A percentile compares a stretch with the other conserved stretches of the same genome.
These are phyloP conservation scores for Cetonia aurata DNA, from an alignment of 2,888 invertebrate species.

Conservation along the genomic window DNA sequence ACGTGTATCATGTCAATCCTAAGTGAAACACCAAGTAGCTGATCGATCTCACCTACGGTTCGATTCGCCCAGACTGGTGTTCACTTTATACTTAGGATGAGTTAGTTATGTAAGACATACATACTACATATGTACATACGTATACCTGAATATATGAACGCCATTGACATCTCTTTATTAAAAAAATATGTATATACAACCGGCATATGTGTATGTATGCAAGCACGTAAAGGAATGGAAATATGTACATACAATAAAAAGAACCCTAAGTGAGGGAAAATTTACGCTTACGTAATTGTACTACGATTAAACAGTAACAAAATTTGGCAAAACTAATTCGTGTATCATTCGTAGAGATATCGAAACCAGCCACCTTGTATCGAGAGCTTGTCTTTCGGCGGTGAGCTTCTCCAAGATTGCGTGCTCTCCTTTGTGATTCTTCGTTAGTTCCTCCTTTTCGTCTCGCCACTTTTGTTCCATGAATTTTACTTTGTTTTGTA, in stretches of 20 bases:
- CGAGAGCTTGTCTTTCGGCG: constrained; percentile 59
- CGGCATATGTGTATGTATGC: no score
- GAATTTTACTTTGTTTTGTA: constrained; percentile 59
- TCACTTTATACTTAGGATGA: constrained; percentile 45
- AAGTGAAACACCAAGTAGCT: constrained; percentile 58
- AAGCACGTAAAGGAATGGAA: background rate
- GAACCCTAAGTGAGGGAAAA: background rate
- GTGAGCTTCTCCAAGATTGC: constrained; percentile 58
- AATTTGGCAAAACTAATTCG: constrained; percentile 60
- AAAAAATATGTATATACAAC: background rate
- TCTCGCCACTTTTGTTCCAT: constrained; percentile 61
- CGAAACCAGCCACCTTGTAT: constrained; percentile 64
- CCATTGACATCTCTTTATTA: background rate
- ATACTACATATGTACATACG: background rate
- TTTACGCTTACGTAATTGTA: constrained; percentile 7
- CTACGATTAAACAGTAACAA: constrained; percentile 38
- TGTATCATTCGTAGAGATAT: constrained; percentile 62
- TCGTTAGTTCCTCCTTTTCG: constrained; percentile 61
- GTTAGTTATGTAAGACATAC: constrained; percentile 20
- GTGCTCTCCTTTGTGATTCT: constrained; percentile 58
- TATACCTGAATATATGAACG: background rate
- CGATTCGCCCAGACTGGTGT: constrained; percentile 51
- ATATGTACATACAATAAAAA: constrained; percentile 6
- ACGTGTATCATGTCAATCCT: constrained; percentile 64
- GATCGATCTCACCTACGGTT: constrained; percentile 58